A percentile compares a stretch with the other conserved stretches of the same genome.
These are phyloP conservation scores for Acanthornis magna DNA, from an alignment of 2,797 vertebrate genomes.

Conservation along the genomic window DNA sequence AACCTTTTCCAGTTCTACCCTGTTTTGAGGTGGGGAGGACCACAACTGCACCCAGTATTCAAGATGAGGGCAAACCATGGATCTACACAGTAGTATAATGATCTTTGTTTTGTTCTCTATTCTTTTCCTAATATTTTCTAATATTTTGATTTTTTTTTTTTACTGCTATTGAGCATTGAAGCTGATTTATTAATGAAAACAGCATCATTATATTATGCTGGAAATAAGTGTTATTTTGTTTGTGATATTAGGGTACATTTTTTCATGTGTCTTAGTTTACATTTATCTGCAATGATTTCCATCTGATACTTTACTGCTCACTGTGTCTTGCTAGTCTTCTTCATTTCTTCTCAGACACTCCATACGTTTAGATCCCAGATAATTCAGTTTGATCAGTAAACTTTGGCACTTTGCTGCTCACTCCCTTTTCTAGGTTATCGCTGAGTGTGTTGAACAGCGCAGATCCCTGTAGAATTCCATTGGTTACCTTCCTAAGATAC, in stretches of 20 bases:
- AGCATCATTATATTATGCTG: slow-evolving; percentile 30
- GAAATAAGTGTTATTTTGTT: background rate
- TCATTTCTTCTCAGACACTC: slow-evolving; percentile 23
- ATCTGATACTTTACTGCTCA: slow-evolving; percentile 25
- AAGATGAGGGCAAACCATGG: slow-evolving; percentile 69
- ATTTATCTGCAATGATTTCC: slow-evolving; percentile 7
- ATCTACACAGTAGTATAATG: slow-evolving; percentile 68
- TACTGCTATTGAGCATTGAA: slow-evolving; percentile 3
- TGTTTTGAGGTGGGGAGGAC: slow-evolving; percentile 66
- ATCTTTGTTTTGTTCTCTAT: slow-evolving; percentile 61
- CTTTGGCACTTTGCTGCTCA: background rate
- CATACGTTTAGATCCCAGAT: background rate
- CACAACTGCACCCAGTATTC: slow-evolving; percentile 61
- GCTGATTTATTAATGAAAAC: slow-evolving; percentile 55
- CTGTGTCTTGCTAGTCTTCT: slow-evolving; percentile 6
- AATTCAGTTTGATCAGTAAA: slow-evolving; percentile 2
- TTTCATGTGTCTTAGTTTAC: background rate
- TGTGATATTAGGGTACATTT: slow-evolving; percentile 17
- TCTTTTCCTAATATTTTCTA: slow-evolving; percentile 62
- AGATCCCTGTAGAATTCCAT: slow-evolving; percentile 3
- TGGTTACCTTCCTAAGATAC: background rate
- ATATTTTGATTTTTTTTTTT: slow-evolving; percentile 43
- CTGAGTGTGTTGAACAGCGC: background rate
- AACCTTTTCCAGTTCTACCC: slow-evolving; percentile 69
- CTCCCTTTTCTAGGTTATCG: slow-evolving; percentile 51